phyloP scores from a whole-genome alignment of 1,140 invertebrate species.

The Halictus rubicundus region DNA sequence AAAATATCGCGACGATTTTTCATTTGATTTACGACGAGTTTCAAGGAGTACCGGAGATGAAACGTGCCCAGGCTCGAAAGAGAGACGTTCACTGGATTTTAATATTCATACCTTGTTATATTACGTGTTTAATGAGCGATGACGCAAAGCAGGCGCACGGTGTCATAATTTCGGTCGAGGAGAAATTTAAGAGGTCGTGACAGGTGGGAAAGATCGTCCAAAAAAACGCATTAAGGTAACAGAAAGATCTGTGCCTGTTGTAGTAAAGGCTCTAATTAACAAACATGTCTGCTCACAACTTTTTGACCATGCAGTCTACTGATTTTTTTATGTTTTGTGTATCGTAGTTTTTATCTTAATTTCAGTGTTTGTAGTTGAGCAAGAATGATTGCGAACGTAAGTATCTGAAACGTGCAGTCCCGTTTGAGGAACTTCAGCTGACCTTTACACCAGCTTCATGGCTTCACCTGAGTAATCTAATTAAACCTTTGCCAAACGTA shows the following conservation, averaged over 20 bases:
- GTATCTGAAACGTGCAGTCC: no score
- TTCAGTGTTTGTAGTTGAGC: no score
- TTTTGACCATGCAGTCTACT: no score
- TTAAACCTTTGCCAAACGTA: not conserved
- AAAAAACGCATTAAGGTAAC: not conserved
- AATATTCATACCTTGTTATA: conserved; percentile 25
- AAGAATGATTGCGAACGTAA: no score
- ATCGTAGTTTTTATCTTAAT: no score
- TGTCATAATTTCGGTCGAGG: not conserved
- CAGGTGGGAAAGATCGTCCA: not conserved
- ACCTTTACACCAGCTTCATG: no score
- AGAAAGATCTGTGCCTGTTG: no score
- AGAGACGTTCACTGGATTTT: not conserved
- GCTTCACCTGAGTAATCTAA: not conserved
- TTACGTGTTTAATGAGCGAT: not conserved
- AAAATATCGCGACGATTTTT: not conserved
- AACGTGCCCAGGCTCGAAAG: not conserved
- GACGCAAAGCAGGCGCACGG: not conserved
- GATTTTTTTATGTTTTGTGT: no score
- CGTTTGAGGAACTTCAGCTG: no score
- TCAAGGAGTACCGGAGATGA: not conserved
- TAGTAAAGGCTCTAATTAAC: no score
- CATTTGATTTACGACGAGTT: not conserved
- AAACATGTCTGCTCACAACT: no score
- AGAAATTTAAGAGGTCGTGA: not conserved